Base-by-base conservation (phyloP, 2,113 vertebrate species). In the Amblyopsis rosae region DNA sequence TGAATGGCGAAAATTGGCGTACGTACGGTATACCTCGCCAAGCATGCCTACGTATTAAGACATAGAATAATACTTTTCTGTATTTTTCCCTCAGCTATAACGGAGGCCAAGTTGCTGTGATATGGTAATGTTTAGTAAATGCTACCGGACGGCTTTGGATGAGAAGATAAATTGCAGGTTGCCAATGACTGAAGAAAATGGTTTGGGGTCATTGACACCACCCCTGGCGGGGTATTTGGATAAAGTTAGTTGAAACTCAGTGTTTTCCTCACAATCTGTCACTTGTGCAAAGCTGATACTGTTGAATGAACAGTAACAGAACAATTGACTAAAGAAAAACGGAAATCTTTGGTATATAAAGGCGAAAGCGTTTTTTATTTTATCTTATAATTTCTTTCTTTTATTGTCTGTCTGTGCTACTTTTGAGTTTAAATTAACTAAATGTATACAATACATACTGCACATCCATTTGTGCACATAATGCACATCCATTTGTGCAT, bases 221-320 rank as follows among this genome's bases (percentile, higher is more conserved):
- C 93, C 93, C 68, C 88, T 95, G 94, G 95, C 88, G 93, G 96
- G 96, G 95, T 98, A 93, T 96, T 96, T 97, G 96, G 96, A 96
- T 96, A 98, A 99, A 98, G 96, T 99, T 95, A 98, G 96, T 98
- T 94, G 91, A 95, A 88, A 88, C 95, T 93, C 88, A 47, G 69
- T 86, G 91, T 75, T 84, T 84, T 86, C 93, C 93, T 91, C 92
- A 94, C 93, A 88, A 79, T 78, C 82, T 91, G 90, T 93, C 93
- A 93, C 94, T 84, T 93, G 95, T 94, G 95, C 95, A 98, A 95
- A 98, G 93, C 94, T 95, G 79, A 85, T 88, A 81, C 85, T 89
- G 86, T 75, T 45, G 50, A 83, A 19, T 73, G 3, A 2, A 32
- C 86, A 85, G 81, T 83, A 64, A 77, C 82, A 84, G 67, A 68